Conservation (phyloP, 2,113 vertebrate genomes). For the Fregata magnificens region DNA sequence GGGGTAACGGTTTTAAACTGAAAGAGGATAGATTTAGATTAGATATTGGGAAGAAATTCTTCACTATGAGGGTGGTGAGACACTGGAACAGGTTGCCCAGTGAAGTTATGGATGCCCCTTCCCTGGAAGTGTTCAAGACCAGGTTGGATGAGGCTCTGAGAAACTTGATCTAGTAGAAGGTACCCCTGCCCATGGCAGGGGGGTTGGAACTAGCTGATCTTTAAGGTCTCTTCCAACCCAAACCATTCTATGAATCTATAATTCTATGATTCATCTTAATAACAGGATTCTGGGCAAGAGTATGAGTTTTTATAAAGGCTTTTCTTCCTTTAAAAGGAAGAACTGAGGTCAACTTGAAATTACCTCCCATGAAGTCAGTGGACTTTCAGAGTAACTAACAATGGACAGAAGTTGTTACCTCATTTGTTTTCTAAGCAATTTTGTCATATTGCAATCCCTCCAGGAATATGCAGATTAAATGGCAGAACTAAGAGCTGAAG, state of each 20-base stretch:
- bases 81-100: neutral
- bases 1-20: neutral
- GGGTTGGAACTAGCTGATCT: neutral
- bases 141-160: neutral
- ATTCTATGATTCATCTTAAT: neutral
- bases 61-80: neutral
- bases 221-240: neutral
- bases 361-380: neutral
- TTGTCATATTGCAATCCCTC: neutral
- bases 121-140: neutral
- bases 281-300: neutral
- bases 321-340: neutral
- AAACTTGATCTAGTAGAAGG: neutral
- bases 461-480: neutral
- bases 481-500: neutral
- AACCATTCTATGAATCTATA: neutral
- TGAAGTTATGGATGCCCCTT: neutral
- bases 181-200: fast-evolving
- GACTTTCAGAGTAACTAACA: neutral
- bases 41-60: neutral
- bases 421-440: neutral
- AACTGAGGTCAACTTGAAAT: neutral
- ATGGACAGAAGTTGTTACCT: neutral
- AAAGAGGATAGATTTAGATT: neutral
- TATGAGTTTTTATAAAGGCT: neutral